A percentile compares a stretch with the other conserved stretches of the same genome.
Conservation (phyloP, 2,797 vertebrate species). For the Platyrinchus mystaceus region DNA sequence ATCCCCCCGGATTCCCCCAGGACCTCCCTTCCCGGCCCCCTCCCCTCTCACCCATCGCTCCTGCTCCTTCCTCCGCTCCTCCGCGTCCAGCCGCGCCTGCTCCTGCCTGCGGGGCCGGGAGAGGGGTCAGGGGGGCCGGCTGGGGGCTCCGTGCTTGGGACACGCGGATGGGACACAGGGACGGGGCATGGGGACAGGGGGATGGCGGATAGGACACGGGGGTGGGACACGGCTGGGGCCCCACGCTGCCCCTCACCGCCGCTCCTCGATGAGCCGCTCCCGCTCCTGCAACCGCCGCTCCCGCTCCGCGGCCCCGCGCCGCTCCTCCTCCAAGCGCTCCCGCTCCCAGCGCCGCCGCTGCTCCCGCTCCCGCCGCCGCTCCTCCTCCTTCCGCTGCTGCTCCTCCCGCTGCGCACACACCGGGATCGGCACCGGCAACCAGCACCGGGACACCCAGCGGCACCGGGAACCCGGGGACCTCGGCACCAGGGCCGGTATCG, state of each 20-base stretch:
- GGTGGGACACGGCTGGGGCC: not conserved
- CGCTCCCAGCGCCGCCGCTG: constrained; percentile 43
- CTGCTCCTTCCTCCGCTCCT: constrained; percentile 76
- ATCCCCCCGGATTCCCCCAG: not conserved
- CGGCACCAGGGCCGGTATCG: not conserved
- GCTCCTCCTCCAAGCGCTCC: constrained; percentile 49
- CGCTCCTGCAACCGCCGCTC: constrained; percentile 44
- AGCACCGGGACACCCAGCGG: not conserved
- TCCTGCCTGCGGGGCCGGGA: constrained; percentile 70
- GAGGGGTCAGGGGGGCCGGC: too few species aligned
- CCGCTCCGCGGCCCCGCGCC: constrained; percentile 27
- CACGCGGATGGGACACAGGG: not conserved
- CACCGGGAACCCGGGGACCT: not conserved
- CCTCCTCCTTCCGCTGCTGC: constrained; percentile 53
- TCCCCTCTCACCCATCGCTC: constrained; percentile 77
- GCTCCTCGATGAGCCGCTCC: constrained; percentile 52
- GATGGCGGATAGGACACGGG: not conserved
- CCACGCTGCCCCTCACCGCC: not conserved
- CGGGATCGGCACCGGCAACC: not conserved
- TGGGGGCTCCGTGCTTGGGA: not conserved
- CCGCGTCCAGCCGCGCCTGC: constrained; percentile 77
- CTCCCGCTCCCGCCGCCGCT: constrained; percentile 40
- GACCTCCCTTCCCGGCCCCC: too few species aligned
- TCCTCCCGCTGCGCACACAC: constrained; percentile 41
- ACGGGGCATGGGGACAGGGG: not conserved